Percentiles rank a stretch among this genome's conserved stretches.
phyloP scores from a whole-genome alignment of 1,140 invertebrate species.

The Babylonia areolata region DNA sequence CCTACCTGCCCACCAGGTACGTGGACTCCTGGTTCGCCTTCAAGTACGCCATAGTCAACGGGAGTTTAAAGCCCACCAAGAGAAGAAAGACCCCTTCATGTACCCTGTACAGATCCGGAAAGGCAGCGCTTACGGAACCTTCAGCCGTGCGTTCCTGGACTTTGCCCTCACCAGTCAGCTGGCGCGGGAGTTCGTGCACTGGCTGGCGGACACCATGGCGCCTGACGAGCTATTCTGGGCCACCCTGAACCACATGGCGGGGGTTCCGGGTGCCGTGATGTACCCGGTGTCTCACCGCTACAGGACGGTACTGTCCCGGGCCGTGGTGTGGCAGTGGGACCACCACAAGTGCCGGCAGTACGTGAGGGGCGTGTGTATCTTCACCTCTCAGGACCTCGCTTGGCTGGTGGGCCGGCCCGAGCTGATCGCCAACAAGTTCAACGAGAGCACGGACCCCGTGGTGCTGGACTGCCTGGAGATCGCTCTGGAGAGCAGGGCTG shows the following conservation, averaged over 20 bases:
- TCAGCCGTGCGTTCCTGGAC: conserved; percentile 57
- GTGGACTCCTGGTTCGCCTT: neutral
- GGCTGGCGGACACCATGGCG: conserved; percentile 58
- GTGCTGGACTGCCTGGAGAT: conserved; percentile 70
- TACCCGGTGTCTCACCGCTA: conserved; percentile 43
- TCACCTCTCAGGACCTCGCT: conserved; percentile 57
- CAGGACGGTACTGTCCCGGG: conserved; percentile 39
- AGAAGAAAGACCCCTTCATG: neutral
- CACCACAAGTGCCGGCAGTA: conserved; percentile 2
- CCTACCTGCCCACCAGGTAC: neutral
- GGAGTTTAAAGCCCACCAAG: neutral
- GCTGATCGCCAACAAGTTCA: conserved; percentile 72
- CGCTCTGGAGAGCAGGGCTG: conserved; percentile 32
- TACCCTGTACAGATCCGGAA: conserved; percentile 55
- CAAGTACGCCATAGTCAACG: neutral
- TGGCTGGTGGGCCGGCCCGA: conserved; percentile 58
- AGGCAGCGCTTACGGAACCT: conserved; percentile 60
- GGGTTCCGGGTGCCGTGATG: conserved; percentile 55
- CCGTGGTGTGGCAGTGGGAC: conserved; percentile 45
- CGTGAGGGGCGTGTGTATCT: conserved; percentile 24
- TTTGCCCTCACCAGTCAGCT: conserved; percentile 54
- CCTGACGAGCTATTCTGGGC: conserved; percentile 64
- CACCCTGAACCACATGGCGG: conserved; percentile 55
- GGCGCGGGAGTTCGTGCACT: conserved; percentile 48
- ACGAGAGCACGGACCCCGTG: conserved; percentile 60